A percentile compares a stretch with the other conserved stretches of the same genome.
Evolutionary conservation across 2,888 invertebrate genomes (phyloP).

Genomic region (Loripinus fragilis): DNA sequence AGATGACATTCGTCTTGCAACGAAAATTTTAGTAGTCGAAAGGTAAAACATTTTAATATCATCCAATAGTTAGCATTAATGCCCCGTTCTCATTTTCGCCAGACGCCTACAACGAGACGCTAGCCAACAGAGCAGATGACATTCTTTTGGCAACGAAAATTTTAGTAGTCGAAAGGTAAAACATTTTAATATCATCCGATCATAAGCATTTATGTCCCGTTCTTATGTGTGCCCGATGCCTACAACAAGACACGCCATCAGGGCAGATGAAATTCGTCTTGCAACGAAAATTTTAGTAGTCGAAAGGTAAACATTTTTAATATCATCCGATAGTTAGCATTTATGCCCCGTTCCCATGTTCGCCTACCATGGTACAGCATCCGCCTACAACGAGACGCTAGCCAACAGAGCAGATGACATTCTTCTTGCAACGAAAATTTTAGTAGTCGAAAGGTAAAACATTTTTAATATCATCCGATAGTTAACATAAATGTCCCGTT

Average conservation of each 20-base stretch:
- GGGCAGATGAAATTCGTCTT: not conserved
- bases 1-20: not conserved
- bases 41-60: too few species aligned
- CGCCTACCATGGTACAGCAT: not conserved
- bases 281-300: too few species aligned
- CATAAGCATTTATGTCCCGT: not conserved
- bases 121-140: not conserved
- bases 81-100: not conserved
- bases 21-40: too few species aligned
- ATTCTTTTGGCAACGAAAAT: not conserved
- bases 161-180: not conserved
- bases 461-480: too few species aligned
- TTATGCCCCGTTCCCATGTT: not conserved
- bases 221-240: not conserved
- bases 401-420: not conserved
- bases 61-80: too few species aligned
- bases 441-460: not conserved
- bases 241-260: not conserved
- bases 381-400: not conserved
- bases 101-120: not conserved
- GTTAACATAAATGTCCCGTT: not conserved
- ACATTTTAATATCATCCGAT: too few species aligned
- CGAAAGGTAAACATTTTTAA: too few species aligned
- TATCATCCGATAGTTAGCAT: too few species aligned
- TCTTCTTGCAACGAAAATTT: not conserved